Base-by-base conservation (phyloP, 2,797 vertebrate species). In the Salmo trutta region DNA sequence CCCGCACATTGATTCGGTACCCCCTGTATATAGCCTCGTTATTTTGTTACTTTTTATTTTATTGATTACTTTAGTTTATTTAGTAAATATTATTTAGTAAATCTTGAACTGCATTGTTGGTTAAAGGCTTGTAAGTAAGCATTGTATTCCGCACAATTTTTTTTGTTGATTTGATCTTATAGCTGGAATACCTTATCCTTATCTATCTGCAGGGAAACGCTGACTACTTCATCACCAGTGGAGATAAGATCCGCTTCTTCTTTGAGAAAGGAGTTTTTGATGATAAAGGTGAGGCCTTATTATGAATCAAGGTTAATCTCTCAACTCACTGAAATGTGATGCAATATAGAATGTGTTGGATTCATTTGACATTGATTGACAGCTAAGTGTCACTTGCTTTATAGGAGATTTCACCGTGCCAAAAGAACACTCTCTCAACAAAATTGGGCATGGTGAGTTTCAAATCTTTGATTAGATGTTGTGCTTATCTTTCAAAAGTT, bases 201-300 rank as follows among this genome's bases (percentile, higher is more conserved):
- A 12, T 67, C 24, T 75, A 76, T 76, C 79, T 75, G 71, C 82
- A 99, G 98, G 96, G 97, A 77, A 96, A 89, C 67, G 92, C 95
- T 0, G 96, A 99, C 78, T 99, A 99, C 91, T 99, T 99, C 88
- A 92, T 99, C 77, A 96, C 90, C 86, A 99, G 98, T 0, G 97
- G 98, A 51, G 98, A 99, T 92, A 96, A 99, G 91, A 95, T 99
- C 76, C 89, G 96, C 21, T 99, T 97, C 91, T 99, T 99, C 95
- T 99, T 99, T 84, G 98, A 99, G 81, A 97, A 97, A 85, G 97
- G 95, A 4, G 97, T 97, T 90, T 96, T 99, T 86, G 93, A 97
- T 14, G 87, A 95, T 75, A 95, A 95, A 95, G 97, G 98, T 98
- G 87, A 93, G 41, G 77, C 24, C 31, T 65, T 65, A 2, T 41